Percentiles rank a stretch among this genome's conserved stretches.
These are phyloP conservation scores for Diuraphis noxia DNA, from an alignment of 1,140 invertebrate genomes.

Conservation along the genomic window DNA sequence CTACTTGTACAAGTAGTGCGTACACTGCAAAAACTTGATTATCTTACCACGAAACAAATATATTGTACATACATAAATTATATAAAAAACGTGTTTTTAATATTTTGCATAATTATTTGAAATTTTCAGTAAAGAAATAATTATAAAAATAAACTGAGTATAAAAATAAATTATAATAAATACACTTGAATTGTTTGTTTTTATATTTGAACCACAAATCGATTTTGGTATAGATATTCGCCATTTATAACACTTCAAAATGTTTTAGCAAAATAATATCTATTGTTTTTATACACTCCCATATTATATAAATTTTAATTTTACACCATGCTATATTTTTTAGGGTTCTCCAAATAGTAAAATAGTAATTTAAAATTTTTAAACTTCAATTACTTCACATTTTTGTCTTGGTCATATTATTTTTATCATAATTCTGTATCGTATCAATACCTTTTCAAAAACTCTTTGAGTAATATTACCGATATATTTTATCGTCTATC, in stretches of 20 bases:
- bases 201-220: background rate
- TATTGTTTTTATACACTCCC: background rate
- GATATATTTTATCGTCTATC: background rate
- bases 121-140: background rate
- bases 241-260: background rate
- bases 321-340: background rate
- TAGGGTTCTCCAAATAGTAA: background rate
- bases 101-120: too few relatives aligned
- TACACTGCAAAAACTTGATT: background rate
- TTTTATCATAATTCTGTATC: conserved; percentile 4
- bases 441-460: background rate
- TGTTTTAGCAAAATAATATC: background rate
- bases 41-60: background rate
- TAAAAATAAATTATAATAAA: background rate
- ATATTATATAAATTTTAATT: background rate
- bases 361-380: conserved; percentile 5
- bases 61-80: background rate
- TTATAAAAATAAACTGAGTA: background rate
- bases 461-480: conserved; percentile 28
- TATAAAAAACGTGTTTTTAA: too few relatives aligned
- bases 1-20: background rate
- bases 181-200: background rate
- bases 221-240: background rate
- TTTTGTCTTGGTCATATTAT: background rate
- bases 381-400: conserved; percentile 5